These are phyloP conservation scores for Tarsius wallacei DNA, from an alignment of 2,797 vertebrate species.

Conservation along the genomic window DNA sequence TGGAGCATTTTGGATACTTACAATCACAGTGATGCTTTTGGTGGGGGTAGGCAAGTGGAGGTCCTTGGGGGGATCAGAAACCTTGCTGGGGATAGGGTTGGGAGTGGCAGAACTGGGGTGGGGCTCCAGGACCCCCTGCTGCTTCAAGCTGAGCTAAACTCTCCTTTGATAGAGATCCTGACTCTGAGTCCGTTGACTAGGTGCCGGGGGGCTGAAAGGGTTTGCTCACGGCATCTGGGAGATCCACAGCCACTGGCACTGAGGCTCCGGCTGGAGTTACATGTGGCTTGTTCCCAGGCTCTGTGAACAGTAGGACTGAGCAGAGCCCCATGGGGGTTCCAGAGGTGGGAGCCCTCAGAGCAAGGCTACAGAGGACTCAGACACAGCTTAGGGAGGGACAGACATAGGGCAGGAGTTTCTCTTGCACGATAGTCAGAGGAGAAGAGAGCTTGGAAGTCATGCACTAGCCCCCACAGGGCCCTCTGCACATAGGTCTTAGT, in stretches of 20 bases:
- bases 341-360: background rate
- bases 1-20: background rate
- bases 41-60: background rate
- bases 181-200: background rate
- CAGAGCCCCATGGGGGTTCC: background rate
- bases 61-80: background rate
- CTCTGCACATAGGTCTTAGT: background rate
- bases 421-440: background rate
- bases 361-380: background rate
- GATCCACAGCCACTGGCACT: rapidly evolving
- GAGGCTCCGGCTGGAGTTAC: background rate
- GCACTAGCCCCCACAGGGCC: background rate
- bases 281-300: background rate
- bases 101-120: background rate
- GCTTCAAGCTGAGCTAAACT: background rate
- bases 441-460: background rate
- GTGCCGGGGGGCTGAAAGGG: background rate
- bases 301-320: background rate
- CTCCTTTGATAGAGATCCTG: background rate
- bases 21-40: background rate
- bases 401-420: background rate
- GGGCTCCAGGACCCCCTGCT: background rate
- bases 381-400: background rate
- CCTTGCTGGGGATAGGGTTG: background rate
- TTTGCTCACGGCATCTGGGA: background rate